These are phyloP conservation scores for Elaphurus davidianus DNA, from an alignment of 2,113 vertebrate genomes.

Conservation along the genomic window DNA sequence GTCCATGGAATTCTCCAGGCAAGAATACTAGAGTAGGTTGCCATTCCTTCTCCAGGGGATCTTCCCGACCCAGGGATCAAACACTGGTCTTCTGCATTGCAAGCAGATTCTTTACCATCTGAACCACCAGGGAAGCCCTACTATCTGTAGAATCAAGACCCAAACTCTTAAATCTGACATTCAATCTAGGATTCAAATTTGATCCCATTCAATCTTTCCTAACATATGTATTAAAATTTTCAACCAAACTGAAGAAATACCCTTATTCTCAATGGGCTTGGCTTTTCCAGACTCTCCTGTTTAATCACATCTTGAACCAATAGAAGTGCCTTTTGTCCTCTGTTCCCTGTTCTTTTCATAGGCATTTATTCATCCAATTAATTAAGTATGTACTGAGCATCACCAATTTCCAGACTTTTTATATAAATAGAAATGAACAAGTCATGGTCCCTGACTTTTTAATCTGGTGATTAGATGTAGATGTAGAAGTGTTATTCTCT, in stretches of 20 bases:
- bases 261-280: neutral
- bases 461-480: neutral
- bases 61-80: neutral
- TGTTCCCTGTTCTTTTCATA: neutral
- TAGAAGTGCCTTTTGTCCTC: neutral
- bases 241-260: neutral
- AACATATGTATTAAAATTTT: neutral
- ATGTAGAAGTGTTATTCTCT: too few species aligned
- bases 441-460: neutral
- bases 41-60: neutral
- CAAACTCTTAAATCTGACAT: slow-evolving; percentile 1
- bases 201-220: neutral
- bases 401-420: neutral
- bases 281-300: neutral
- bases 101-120: neutral
- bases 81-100: neutral
- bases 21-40: neutral
- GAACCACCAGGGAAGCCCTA: neutral
- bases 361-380: neutral
- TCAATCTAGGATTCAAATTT: slow-evolving; percentile 13
- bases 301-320: neutral
- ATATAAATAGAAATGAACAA: neutral
- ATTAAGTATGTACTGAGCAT: neutral
- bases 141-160: neutral
- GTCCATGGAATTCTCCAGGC: neutral